These are phyloP conservation scores for Matsumyia berberina DNA, from an alignment of 2,888 invertebrate genomes.

Conservation along the genomic window DNA sequence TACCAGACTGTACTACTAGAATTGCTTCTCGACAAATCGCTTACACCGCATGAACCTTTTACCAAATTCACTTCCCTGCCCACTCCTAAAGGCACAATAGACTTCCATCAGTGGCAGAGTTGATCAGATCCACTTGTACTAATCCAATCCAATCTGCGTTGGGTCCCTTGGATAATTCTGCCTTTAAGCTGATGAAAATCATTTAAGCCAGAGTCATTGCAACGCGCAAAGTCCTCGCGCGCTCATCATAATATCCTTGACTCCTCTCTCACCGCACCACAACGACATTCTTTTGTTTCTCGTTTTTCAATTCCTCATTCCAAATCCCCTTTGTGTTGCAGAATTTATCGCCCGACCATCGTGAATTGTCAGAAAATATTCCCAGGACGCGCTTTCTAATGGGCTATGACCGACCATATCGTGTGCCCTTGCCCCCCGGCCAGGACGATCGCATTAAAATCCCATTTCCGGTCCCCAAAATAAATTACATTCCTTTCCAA, in stretches of 20 bases:
- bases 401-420: constrained; percentile 32
- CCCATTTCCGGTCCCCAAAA: constrained; percentile 74
- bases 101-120: no score
- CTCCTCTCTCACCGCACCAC: no score
- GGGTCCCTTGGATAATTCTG: neutral
- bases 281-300: constrained; percentile 15
- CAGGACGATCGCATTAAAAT: constrained; percentile 71
- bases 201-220: neutral
- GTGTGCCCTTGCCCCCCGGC: constrained; percentile 3
- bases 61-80: no score
- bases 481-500: constrained; percentile 75
- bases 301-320: constrained; percentile 43
- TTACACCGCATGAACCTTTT: no score
- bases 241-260: constrained; percentile 3
- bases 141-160: neutral
- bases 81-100: no score
- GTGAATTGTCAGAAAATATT: constrained; percentile 42
- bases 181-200: neutral
- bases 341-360: constrained; percentile 61
- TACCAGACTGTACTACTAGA: no score
- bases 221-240: neutral
- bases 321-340: constrained; percentile 57
- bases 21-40: no score
- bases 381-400: constrained; percentile 24
- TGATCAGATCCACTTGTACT: no score